phyloP scores from a whole-genome alignment of 2,797 vertebrate species.

The Lepus townsendii region DNA sequence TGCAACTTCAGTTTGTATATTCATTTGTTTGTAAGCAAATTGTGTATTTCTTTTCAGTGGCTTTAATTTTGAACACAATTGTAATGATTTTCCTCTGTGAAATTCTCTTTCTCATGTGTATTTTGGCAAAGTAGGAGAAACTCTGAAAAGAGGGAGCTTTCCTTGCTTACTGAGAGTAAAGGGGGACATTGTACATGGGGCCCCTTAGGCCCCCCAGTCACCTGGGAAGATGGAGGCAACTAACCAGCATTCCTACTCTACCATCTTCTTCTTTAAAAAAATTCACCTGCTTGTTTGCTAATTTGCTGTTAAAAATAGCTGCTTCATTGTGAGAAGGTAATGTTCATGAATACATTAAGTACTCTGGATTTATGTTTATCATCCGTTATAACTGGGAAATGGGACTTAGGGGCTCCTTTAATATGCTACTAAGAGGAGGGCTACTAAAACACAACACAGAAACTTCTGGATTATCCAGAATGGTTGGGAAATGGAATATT shows the following conservation, averaged over 20 bases:
- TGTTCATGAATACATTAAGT: constrained; percentile 9
- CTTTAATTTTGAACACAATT: constrained; percentile 63
- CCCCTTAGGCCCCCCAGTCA: neutral
- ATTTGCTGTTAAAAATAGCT: constrained; percentile 60
- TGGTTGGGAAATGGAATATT: constrained; percentile 34
- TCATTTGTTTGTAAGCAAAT: neutral
- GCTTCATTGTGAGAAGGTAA: constrained; percentile 17
- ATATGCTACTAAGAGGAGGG: constrained; percentile 36
- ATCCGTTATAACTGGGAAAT: constrained; percentile 47
- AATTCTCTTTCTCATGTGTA: neutral
- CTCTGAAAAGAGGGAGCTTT: constrained; percentile 50
- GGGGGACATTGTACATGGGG: neutral
- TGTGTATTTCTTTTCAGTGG: constrained; percentile 17
- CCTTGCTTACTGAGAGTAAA: constrained; percentile 17
- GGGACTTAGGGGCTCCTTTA: constrained; percentile 63
- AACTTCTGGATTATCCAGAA: constrained; percentile 7
- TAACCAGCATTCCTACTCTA: neutral
- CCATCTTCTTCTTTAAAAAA: too few species aligned
- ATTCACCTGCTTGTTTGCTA: neutral
- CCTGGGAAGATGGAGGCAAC: constrained; percentile 5
- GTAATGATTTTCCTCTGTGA: neutral
- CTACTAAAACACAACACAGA: constrained; percentile 47
- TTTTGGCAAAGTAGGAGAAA: constrained; percentile 27
- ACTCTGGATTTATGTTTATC: constrained; percentile 50
- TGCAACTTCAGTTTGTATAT: neutral